Conservation (phyloP, 2,113 vertebrate species). For the Alethe diademata region DNA sequence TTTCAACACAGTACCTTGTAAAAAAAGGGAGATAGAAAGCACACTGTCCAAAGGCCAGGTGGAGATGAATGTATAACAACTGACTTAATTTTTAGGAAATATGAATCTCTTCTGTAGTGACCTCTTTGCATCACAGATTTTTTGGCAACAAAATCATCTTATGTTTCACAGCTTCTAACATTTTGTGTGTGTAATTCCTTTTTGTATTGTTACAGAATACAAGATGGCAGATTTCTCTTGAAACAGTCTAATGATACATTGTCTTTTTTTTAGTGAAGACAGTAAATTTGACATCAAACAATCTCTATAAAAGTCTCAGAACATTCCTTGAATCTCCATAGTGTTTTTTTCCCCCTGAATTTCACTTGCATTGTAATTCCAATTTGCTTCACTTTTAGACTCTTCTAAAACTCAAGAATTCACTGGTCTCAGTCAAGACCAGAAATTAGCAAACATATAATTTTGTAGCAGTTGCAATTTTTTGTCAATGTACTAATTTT, state of each 20-base stretch:
- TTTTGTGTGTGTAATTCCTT: neutral
- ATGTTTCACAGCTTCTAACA: neutral
- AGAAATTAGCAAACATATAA: neutral
- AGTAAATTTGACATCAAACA: neutral
- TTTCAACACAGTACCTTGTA: neutral
- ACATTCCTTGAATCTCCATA: neutral
- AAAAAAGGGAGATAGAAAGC: neutral
- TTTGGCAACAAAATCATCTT: neutral
- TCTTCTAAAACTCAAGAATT: neutral
- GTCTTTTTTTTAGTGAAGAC: neutral
- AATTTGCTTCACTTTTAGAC: neutral
- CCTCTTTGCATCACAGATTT: neutral
- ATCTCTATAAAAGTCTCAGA: neutral
- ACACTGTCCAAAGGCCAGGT: neutral
- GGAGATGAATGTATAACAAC: neutral
- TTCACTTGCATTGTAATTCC: neutral
- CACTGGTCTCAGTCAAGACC: neutral
- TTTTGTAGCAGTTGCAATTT: neutral
- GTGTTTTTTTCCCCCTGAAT: neutral
- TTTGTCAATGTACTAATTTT: neutral
- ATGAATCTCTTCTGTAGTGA: neutral
- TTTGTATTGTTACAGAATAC: neutral
- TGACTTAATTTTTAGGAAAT: neutral
- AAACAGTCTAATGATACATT: neutral
- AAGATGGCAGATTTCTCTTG: neutral